Conservation (phyloP, 2,113 vertebrate species). For the Octodon degus region DNA sequence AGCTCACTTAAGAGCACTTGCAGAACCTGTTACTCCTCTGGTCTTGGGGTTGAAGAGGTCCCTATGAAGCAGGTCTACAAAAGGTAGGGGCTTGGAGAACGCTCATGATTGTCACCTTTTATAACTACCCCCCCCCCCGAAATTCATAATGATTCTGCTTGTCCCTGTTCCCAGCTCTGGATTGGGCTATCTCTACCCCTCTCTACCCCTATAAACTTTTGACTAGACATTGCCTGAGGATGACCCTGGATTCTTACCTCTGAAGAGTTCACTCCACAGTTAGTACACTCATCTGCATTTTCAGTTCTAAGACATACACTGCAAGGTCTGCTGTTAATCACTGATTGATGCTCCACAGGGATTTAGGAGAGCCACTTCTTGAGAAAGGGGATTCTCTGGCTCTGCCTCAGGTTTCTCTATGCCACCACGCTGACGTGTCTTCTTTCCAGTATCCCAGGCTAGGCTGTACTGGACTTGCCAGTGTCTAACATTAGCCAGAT, state of each 20-base stretch:
- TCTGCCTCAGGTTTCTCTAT: not conserved
- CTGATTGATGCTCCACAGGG: not conserved
- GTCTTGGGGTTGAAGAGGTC: not conserved
- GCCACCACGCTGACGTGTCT: not conserved
- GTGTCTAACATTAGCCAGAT: not conserved
- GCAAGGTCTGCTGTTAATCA: accelerated
- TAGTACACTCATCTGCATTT: not conserved
- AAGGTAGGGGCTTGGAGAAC: not conserved
- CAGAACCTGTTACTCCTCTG: not conserved
- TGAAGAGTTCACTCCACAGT: not conserved
- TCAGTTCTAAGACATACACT: not conserved
- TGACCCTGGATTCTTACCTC: not conserved
- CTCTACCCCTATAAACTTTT: not conserved
- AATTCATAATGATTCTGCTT: not conserved
- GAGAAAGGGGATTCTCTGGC: not conserved
- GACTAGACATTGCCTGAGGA: not conserved
- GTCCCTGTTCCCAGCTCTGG: not conserved
- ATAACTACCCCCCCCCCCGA: not conserved
- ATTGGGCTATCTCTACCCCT: not conserved
- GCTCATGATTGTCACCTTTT: not conserved
- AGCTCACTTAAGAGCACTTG: accelerated
- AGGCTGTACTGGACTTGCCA: no score
- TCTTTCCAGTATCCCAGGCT: not conserved
- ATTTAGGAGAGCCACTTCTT: not conserved
- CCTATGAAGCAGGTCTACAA: not conserved